phyloP scores from a whole-genome alignment of 2,888 invertebrate species.

The Troides aeacus region DNA sequence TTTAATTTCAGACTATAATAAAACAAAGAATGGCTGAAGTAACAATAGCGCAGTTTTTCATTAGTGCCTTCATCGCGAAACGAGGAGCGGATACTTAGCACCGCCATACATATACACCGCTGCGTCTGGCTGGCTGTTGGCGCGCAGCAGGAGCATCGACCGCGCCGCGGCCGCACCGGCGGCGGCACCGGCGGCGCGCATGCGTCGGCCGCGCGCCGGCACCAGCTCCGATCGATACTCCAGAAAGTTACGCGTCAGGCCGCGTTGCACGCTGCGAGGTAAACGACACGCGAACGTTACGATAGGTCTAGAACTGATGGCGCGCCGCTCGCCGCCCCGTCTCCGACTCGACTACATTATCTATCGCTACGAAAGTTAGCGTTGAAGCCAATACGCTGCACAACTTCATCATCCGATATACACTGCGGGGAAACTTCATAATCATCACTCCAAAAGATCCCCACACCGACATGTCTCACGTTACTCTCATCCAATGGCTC shows the following conservation, averaged over 20 bases:
- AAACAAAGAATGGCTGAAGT: too few relatives aligned
- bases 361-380: background rate
- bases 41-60: background rate
- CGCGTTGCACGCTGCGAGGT: conserved; percentile 54
- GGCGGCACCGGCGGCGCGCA: background rate
- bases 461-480: too few relatives aligned
- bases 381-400: too few relatives aligned
- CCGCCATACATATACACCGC: background rate
- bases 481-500: too few relatives aligned
- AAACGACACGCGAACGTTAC: conserved; percentile 70
- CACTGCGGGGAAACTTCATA: too few relatives aligned
- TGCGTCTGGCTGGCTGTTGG: background rate
- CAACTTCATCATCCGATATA: too few relatives aligned
- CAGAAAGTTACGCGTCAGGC: conserved; percentile 56
- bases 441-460: too few relatives aligned
- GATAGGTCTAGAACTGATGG: conserved; percentile 61
- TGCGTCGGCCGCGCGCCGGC: conserved; percentile 48
- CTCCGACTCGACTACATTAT: background rate
- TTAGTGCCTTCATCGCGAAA: background rate
- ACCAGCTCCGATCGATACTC: conserved; percentile 52
- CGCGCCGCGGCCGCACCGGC: conserved; percentile 41
- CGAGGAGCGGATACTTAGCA: background rate
- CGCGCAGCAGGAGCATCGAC: background rate
- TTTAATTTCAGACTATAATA: too few relatives aligned
- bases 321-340: conserved; percentile 9